Evolutionary conservation across 2,888 invertebrate species (phyloP), one percentile per base, ranked within the genome.

Genomic region (Mesorhabditis spiculigera): DNA sequence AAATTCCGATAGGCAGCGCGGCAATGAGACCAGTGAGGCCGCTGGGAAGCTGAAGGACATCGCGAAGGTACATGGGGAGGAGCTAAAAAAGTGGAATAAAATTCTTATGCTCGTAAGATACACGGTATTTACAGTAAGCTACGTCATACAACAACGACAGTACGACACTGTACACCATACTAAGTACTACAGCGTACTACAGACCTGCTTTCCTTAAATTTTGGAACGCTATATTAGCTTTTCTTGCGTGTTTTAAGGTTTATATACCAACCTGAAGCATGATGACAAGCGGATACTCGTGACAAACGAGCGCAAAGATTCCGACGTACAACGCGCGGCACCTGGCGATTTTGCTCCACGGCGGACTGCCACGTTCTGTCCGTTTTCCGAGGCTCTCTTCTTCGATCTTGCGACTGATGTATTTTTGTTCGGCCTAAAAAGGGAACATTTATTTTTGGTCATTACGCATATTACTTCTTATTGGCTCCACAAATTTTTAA

Each of bases 221-320:
- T n/a, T n/a, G n/a, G n/a, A n/a, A n/a, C n/a, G n/a, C n/a, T n/a
- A n/a, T n/a, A n/a, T n/a, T n/a, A n/a, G n/a, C n/a, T n/a, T n/a
- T n/a, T n/a, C n/a, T n/a, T n/a, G n/a, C n/a, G n/a, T n/a, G n/a
- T n/a, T n/a, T n/a, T n/a, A n/a, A n/a, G n/a, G n/a, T n/a, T n/a
- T n/a, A n/a, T n/a, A n/a, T n/a, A n/a, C n/a, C n/a, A 28, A 76
- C 75, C 70, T 76, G 76, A 10, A 81, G 72, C 80, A 81, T 81
- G 67, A 82, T 82, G 65, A 84, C 84, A n/a, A 84, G 74, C 28
- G 84, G 84, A 67, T 78, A 84, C 67, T 84, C 84, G 64, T 84
- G 84, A 66, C 84, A 84, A 43, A 84, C 81, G 4, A 84, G 69
- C n/a, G 84, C 84, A 5, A 76, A 79, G 5, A 84, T 78, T 0